Evolutionary conservation across 2,113 vertebrate genomes (phyloP).

Genomic region (Misgurnus anguillicaudatus): DNA sequence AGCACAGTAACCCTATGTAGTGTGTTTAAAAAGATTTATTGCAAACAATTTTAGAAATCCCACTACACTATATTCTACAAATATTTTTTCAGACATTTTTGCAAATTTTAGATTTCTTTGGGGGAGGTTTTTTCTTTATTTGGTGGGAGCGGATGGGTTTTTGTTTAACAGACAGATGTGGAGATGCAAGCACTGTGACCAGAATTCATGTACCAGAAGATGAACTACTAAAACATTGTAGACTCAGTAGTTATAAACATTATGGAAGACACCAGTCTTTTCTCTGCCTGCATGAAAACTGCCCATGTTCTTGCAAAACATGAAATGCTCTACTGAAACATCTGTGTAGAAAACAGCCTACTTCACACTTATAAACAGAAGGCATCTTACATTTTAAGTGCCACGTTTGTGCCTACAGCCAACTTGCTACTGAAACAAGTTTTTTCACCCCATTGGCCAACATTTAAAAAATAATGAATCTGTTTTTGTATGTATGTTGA

Average conservation of each 20-base stretch:
- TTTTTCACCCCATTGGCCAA: slow-evolving; percentile 42
- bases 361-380: slow-evolving; percentile 3
- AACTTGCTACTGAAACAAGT: slow-evolving; percentile 33
- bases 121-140: too few relatives aligned
- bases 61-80: too few relatives aligned
- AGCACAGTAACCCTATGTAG: too few relatives aligned
- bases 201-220: not conserved
- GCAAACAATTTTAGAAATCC: too few relatives aligned
- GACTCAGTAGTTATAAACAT: not conserved
- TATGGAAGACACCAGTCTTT: not conserved
- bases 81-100: too few relatives aligned
- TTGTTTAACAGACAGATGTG: not conserved
- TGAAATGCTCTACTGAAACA: slow-evolving; percentile 37
- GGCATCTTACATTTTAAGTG: slow-evolving; percentile 30
- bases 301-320: slow-evolving; percentile 38
- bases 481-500: slow-evolving; percentile 16
- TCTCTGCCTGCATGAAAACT: slow-evolving; percentile 22
- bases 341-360: slow-evolving; percentile 40
- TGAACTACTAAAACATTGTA: not conserved
- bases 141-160: too few relatives aligned
- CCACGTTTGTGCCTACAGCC: slow-evolving; percentile 38
- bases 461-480: slow-evolving; percentile 20
- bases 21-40: too few relatives aligned
- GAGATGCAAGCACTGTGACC: not conserved
- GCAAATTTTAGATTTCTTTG: too few relatives aligned